phyloP scores from a whole-genome alignment of 2,797 vertebrate genomes.

The Tragelaphus oryx region DNA sequence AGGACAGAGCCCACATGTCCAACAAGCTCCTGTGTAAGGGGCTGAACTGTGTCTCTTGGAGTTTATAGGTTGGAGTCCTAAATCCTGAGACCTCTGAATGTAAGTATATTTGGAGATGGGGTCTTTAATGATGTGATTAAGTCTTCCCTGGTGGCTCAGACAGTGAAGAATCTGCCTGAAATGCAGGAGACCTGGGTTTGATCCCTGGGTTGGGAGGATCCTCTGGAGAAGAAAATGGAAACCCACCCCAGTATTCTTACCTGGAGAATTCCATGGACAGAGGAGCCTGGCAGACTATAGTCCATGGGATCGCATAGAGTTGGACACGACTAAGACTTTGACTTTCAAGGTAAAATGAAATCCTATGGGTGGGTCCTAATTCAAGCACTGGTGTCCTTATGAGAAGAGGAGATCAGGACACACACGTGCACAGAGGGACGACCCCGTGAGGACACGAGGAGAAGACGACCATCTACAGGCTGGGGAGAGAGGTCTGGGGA shows the following conservation, averaged over 20 bases:
- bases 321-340: not conserved
- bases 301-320: not conserved
- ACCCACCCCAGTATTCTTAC: not conserved
- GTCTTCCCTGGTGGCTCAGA: not conserved
- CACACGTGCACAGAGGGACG: not conserved
- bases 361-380: fast-evolving
- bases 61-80: not conserved
- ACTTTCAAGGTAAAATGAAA: not conserved
- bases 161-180: not conserved
- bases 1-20: not conserved
- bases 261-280: not conserved
- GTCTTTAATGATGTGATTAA: not conserved
- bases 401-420: not conserved
- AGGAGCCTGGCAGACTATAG: not conserved
- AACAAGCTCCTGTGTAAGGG: too few species aligned
- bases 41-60: not conserved
- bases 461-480: too few species aligned
- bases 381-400: not conserved
- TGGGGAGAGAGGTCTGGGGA: not conserved
- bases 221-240: not conserved
- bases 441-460: fast-evolving
- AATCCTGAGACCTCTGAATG: not conserved
- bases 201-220: not conserved
- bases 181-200: not conserved
- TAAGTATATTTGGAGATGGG: not conserved